Evolutionary conservation across 2,888 invertebrate species (phyloP), one percentile per base, ranked within the genome.

Genomic region (Drosophila borealis): DNA sequence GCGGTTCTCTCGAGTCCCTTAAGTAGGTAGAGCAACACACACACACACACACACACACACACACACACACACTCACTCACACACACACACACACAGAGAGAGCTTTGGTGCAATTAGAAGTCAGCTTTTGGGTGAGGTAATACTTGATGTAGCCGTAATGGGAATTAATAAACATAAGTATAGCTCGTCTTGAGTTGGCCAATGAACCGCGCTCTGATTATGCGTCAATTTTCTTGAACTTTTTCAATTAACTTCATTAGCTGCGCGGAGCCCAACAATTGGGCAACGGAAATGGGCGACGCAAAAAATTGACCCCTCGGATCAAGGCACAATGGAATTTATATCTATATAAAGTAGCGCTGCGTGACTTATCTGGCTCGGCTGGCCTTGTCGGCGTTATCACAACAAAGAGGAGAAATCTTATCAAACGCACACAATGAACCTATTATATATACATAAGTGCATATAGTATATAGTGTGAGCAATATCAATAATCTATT

Each of bases 201-300:
- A 80, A 62, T 78, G 82, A 80, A 81, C 70, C 66, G 46, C 17
- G 25, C 33, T 33, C 68, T 70, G 82, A 73, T 81, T 85, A 73
- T 71, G 80, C 72, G 76, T 81, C 80, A 78, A 74, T 75, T 80
- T 78, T 72, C 54, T 57, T 80, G 74, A 80, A 75, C 85, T 73
- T 63, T 48, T 59, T 82, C 80, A 83, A 83, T 83, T 83, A 74
- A 51, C 78, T 80, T 76, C 78, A 82, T 83, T 78, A 74, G 71
- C 74, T 57, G 64, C 64, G 65, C 62, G 8, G 29, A 4, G 60
- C 67, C 60, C 62, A 3, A 45, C 63, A 72, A 72, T 78, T 71
- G 70, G 73, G 76, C 81, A 71, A 55, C 84, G 84, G 87, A 84
- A 84, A 76, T 85, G 74, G 73, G 46, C 51, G 61, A 55, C 54